Base-by-base conservation (phyloP, 2,888 invertebrate species). In the Parapristionchus giblindavisi region DNA sequence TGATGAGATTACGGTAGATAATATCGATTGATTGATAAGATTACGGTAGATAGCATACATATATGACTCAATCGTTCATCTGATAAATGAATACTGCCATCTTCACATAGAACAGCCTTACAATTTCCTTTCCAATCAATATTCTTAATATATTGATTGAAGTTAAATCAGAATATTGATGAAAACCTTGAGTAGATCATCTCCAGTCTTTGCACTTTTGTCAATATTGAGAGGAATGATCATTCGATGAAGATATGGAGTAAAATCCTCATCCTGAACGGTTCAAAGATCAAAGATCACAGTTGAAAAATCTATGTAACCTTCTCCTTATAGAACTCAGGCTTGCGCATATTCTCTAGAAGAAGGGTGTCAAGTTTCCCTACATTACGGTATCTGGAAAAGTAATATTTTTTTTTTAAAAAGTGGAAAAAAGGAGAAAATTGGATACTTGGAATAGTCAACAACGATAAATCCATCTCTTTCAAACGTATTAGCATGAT, bases 401-500 rank as follows among this genome's bases (percentile, higher is more conserved):
- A 21, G n/a, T n/a, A n/a, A n/a, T n/a, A n/a, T n/a, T n/a, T n/a
- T n/a, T n/a, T n/a, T n/a, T n/a, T n/a, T n/a, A n/a, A n/a, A n/a
- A n/a, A n/a, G n/a, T n/a, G n/a, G n/a, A n/a, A n/a, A n/a, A n/a
- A n/a, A n/a, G n/a, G n/a, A n/a, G n/a, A n/a, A n/a, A n/a, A n/a
- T n/a, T n/a, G n/a, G n/a, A n/a, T n/a, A 70, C 56, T 70, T 54
- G 21, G 52, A 94, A 72, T 95, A 91, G 86, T 95, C 95, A 0
- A 94, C 89, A 0, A 94, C 90, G 17, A 95, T 89, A 77, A 91
- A 90, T 71, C 91, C 91, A 21, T 89, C 88, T 63, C 92, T 91
- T 86, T 94, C 95, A 87, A 92, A 96, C 76, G 93, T 92, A 89
- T 96, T 95, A 72, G 90, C 89, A 79, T 90, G 90, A 92, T 93